phyloP scores from a whole-genome alignment of 2,113 vertebrate species.

The Azemiops feae region DNA sequence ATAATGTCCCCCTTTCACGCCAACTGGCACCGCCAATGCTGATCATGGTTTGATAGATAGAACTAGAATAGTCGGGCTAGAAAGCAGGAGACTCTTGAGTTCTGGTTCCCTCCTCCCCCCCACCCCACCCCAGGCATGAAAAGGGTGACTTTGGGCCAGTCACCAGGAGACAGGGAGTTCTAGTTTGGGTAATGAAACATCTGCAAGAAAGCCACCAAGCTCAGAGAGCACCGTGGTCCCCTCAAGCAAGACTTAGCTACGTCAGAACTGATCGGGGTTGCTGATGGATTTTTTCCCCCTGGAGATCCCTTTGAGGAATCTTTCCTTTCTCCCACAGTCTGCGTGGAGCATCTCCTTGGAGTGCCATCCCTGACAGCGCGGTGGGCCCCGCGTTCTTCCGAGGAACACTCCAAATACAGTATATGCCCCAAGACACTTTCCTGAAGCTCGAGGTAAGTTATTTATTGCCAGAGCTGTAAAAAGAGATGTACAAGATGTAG shows the following conservation, averaged over 20 bases:
- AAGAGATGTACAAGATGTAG: background rate
- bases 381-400: conserved; percentile 84
- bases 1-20: background rate
- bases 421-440: conserved; percentile 86
- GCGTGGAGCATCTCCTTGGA: conserved; percentile 69
- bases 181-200: background rate
- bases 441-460: conserved; percentile 83
- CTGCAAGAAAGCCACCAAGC: no score
- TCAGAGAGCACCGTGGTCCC: no score
- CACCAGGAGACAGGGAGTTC: background rate
- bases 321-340: background rate
- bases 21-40: background rate
- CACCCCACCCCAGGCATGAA: no score
- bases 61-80: background rate
- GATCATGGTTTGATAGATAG: background rate
- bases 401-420: conserved; percentile 75
- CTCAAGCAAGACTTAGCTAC: no score
- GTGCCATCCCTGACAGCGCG: conserved; percentile 66
- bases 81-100: background rate
- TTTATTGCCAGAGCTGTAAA: accelerated
- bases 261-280: background rate
- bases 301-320: background rate
- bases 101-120: background rate
- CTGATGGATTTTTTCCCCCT: background rate
- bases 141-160: no score